Evolutionary conservation across 2,113 vertebrate species (phyloP).

Genomic region (Cheilinus undulatus): DNA sequence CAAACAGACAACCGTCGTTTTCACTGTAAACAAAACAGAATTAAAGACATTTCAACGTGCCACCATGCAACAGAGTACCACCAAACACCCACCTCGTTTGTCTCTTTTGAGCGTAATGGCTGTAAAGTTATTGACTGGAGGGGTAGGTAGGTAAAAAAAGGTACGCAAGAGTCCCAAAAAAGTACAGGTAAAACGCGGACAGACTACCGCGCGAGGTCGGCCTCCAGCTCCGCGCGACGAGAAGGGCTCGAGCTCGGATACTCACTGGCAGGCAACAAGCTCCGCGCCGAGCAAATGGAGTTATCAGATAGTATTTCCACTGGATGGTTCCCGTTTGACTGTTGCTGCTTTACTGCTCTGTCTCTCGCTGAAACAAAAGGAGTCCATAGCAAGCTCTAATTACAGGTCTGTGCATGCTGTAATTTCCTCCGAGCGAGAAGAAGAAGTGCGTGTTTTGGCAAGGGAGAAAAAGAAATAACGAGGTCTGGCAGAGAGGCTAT

Average conservation of each 20-base stretch:
- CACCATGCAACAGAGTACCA: neutral
- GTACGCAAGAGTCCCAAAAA: constrained; percentile 39
- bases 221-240: constrained; percentile 58
- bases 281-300: constrained; percentile 78
- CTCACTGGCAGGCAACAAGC: constrained; percentile 52
- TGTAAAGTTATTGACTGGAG: constrained; percentile 52
- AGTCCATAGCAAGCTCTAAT: constrained; percentile 67
- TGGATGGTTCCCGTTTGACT: constrained; percentile 56
- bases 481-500: constrained; percentile 18
- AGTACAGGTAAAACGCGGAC: constrained; percentile 43
- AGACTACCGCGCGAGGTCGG: constrained; percentile 31
- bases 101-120: constrained; percentile 67
- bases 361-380: constrained; percentile 45
- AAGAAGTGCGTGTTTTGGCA: constrained; percentile 26
- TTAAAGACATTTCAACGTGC: neutral
- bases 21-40: neutral
- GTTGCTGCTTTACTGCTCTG: constrained; percentile 55
- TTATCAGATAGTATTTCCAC: constrained; percentile 87
- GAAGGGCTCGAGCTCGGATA: constrained; percentile 34
- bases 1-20: neutral
- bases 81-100: constrained; percentile 75
- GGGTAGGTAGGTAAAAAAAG: constrained; percentile 38
- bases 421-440: constrained; percentile 28
- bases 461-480: neutral
- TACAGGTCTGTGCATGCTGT: constrained; percentile 35